These are phyloP conservation scores for Apamea crenata DNA, from an alignment of 2,888 invertebrate genomes.

Conservation along the genomic window DNA sequence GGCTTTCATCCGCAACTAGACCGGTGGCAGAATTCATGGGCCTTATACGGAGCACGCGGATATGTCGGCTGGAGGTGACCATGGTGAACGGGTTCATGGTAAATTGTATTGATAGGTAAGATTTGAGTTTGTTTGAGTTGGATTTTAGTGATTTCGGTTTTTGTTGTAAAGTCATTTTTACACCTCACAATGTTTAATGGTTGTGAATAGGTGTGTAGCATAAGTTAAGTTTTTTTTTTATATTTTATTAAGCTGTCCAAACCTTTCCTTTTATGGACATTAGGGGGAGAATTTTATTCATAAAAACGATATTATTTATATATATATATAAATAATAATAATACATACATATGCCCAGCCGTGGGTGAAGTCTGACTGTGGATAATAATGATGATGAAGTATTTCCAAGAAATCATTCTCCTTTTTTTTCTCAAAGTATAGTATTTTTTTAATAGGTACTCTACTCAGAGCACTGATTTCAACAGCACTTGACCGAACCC, in stretches of 20 bases:
- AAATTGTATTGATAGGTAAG: not conserved
- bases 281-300: not conserved
- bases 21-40: slow-evolving; percentile 81
- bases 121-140: not conserved
- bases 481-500: too few relatives aligned
- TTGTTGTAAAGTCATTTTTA: too few relatives aligned
- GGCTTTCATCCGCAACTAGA: slow-evolving; percentile 84
- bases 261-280: not conserved
- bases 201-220: not conserved
- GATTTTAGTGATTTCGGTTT: not conserved
- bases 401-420: not conserved
- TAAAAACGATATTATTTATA: too few relatives aligned
- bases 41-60: slow-evolving; percentile 82
- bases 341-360: too few relatives aligned
- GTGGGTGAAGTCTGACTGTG: not conserved
- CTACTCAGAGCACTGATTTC: too few relatives aligned
- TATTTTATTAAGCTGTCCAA: too few relatives aligned
- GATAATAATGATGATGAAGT: not conserved
- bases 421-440: not conserved
- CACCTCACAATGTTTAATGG: not conserved
- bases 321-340: too few relatives aligned
- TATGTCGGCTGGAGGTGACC: slow-evolving; percentile 74
- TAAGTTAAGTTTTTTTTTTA: not conserved
- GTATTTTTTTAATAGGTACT: not conserved
- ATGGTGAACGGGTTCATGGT: slow-evolving; percentile 34